phyloP scores from a whole-genome alignment of 2,888 invertebrate genomes.

The Argynnis bischoffii region DNA sequence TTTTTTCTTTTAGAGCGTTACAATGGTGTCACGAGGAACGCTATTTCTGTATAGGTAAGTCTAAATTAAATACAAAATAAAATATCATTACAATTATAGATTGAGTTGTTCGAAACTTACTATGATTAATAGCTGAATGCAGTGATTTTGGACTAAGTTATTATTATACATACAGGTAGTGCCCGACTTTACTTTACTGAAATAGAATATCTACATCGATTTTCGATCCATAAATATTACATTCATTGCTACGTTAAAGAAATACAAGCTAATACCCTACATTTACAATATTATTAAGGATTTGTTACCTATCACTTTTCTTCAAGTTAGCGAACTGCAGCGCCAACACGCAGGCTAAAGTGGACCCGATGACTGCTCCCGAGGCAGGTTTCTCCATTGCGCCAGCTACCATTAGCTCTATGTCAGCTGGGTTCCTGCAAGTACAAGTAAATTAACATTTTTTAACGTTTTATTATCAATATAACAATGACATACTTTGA shows the following conservation, averaged over 20 bases:
- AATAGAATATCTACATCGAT: not conserved
- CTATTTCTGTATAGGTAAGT: no score
- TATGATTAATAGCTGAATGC: no score
- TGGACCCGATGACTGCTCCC: slow-evolving; percentile 93
- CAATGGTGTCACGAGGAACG: no score
- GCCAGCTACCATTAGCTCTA: slow-evolving; percentile 93
- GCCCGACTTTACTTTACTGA: no score
- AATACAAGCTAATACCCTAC: no score
- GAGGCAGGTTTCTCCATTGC: slow-evolving; percentile 89
- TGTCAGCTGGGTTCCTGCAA: slow-evolving; percentile 85
- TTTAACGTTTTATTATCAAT: not conserved
- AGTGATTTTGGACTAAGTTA: no score
- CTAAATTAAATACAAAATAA: no score
- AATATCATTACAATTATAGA: no score
- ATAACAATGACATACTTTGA: not conserved
- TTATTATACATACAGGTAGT: no score
- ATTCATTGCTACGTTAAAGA: not conserved
- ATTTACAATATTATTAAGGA: not conserved
- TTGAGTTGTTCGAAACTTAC: no score
- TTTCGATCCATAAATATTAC: not conserved
- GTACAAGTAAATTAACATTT: not conserved
- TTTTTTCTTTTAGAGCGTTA: no score
- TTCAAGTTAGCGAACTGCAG: slow-evolving; percentile 91
- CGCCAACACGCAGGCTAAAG: slow-evolving; percentile 92
- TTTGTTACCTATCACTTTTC: slow-evolving; percentile 86